Conservation (phyloP, 2,797 vertebrate species). For the Chromobotia macracanthus region DNA sequence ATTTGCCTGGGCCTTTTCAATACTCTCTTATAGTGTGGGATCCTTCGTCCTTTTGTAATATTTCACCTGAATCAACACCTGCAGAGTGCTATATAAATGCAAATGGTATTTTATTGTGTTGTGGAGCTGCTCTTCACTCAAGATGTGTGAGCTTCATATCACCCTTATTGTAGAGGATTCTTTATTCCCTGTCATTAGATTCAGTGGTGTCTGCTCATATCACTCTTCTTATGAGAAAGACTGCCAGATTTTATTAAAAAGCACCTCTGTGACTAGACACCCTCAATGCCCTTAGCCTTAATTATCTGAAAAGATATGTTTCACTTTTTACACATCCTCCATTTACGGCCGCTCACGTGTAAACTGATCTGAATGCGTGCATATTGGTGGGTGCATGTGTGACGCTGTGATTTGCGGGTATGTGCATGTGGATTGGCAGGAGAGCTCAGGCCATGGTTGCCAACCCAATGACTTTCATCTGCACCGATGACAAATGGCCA, state of each 20-base stretch:
- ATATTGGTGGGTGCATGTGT: neutral
- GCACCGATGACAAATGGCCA: constrained; percentile 52
- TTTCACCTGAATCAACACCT: constrained; percentile 64
- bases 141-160: constrained; percentile 45
- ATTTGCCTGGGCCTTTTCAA: constrained; percentile 53
- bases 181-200: constrained; percentile 60
- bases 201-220: constrained; percentile 59
- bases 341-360: constrained; percentile 4
- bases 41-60: constrained; percentile 52
- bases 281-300: constrained; percentile 43
- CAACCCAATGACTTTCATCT: constrained; percentile 60
- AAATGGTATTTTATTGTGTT: constrained; percentile 61
- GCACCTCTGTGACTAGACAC: constrained; percentile 36
- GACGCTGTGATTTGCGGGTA: neutral
- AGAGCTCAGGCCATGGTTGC: constrained; percentile 44
- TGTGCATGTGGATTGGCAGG: constrained; percentile 12
- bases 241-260: constrained; percentile 54
- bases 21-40: constrained; percentile 50
- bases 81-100: constrained; percentile 66
- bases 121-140: constrained; percentile 20
- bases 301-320: constrained; percentile 52
- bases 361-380: neutral
- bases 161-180: constrained; percentile 52
- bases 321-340: constrained; percentile 33
- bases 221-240: constrained; percentile 48